Evolutionary conservation across 2,797 vertebrate species (phyloP).

Genomic region (Bradypodion ventrale): DNA sequence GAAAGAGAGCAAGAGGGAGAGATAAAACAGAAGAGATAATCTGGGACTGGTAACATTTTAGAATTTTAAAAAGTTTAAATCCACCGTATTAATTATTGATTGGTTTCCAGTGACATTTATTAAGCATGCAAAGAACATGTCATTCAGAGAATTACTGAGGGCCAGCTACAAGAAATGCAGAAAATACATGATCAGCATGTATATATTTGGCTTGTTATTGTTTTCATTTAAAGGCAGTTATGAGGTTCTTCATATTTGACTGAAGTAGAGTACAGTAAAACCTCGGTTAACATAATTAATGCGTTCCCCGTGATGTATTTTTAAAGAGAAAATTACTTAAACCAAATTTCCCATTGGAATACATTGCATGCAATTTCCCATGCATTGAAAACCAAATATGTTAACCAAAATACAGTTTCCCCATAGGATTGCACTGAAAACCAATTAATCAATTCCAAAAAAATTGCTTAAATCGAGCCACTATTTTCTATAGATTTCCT

Average conservation of each 20-base stretch:
- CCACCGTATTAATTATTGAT: conserved; percentile 38
- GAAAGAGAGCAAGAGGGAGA: conserved; percentile 44
- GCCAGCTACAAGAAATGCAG: not conserved
- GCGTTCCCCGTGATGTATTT: too few relatives aligned
- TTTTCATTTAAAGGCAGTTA: not conserved
- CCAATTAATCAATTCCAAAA: too few relatives aligned
- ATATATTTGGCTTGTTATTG: not conserved
- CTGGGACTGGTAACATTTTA: conserved; percentile 29
- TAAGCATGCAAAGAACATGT: not conserved
- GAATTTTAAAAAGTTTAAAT: conserved; percentile 38
- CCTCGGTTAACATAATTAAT: too few relatives aligned
- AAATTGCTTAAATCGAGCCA: too few relatives aligned
- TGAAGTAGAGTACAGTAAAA: too few relatives aligned
- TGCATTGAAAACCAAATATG: too few relatives aligned
- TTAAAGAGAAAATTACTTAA: too few relatives aligned
- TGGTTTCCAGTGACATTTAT: not conserved
- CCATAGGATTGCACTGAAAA: too few relatives aligned
- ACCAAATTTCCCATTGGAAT: too few relatives aligned
- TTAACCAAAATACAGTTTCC: too few relatives aligned
- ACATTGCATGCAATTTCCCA: too few relatives aligned
- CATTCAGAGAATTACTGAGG: not conserved
- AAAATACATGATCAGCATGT: not conserved
- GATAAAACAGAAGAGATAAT: conserved; percentile 32
- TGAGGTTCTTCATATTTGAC: not conserved
- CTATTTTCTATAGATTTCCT: too few relatives aligned